Conservation (phyloP, 2,888 invertebrate genomes). For the Apantesis nais region DNA sequence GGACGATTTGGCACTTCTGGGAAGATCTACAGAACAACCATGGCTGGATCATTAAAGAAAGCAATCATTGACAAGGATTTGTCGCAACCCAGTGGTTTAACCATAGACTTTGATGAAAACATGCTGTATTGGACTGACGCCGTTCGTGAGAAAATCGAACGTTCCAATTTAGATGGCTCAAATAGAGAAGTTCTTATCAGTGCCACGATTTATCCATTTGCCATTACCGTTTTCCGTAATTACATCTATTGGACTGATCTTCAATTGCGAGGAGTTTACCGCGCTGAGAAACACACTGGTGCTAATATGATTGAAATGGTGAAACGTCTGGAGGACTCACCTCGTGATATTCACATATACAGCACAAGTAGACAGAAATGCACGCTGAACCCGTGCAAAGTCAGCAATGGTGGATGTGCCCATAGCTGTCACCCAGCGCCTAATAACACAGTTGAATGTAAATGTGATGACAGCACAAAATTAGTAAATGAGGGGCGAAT, state of each 20-base stretch:
- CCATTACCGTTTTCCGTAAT: constrained; percentile 94
- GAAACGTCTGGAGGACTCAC: constrained; percentile 95
- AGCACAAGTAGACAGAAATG: constrained; percentile 92
- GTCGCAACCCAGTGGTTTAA: constrained; percentile 97
- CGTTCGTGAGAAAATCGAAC: constrained; percentile 97
- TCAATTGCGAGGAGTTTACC: constrained; percentile 96
- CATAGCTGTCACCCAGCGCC: constrained; percentile 96
- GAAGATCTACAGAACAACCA: constrained; percentile 97
- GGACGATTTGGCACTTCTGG: constrained; percentile 96
- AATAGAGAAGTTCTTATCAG: constrained; percentile 93
- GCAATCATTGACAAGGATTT: constrained; percentile 96
- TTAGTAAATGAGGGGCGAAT: constrained; percentile 97
- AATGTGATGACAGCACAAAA: constrained; percentile 94
- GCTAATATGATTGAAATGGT: constrained; percentile 97
- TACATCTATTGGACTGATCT: constrained; percentile 99
- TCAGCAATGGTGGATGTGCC: constrained; percentile 98
- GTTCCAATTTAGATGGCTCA: constrained; percentile 94
- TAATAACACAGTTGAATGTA: constrained; percentile 95
- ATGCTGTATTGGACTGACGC: constrained; percentile 99
- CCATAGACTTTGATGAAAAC: constrained; percentile 97
- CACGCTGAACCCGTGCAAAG: constrained; percentile 92
- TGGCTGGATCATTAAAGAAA: constrained; percentile 96
- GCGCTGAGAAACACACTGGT: constrained; percentile 98
- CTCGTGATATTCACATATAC: constrained; percentile 96
- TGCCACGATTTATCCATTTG: constrained; percentile 98